Evolutionary conservation across 2,888 invertebrate genomes (phyloP).

Genomic region (Panopea generosa): DNA sequence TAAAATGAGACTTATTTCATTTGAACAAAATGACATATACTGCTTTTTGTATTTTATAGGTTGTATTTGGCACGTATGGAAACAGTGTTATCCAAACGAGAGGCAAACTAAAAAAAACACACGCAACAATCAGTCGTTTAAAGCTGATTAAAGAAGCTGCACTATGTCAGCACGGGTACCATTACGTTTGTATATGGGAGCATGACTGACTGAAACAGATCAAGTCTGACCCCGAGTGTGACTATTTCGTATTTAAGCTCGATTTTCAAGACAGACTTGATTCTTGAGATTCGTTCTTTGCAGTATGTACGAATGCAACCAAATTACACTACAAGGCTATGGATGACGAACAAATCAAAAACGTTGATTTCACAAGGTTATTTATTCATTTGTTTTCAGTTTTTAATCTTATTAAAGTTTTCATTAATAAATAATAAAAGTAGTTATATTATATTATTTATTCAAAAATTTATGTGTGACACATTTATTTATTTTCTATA

Average conservation of each 20-base stretch:
- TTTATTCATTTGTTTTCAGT: not conserved
- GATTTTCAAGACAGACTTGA: conserved; percentile 51
- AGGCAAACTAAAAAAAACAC: conserved; percentile 11
- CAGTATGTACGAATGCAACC: conserved; percentile 66
- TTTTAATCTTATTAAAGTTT: not conserved
- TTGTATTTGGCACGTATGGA: conserved; percentile 27
- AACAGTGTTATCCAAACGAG: conserved; percentile 2
- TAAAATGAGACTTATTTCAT: too few species aligned
- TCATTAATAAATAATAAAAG: too few species aligned
- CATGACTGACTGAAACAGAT: conserved; percentile 30
- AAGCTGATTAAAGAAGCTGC: not conserved
- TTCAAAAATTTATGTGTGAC: too few species aligned
- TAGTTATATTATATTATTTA: too few species aligned
- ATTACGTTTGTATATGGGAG: conserved; percentile 50
- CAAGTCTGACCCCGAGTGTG: conserved; percentile 23
- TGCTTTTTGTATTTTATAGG: conserved; percentile 20
- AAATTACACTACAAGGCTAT: conserved; percentile 58
- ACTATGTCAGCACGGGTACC: not conserved
- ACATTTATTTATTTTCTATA: too few species aligned
- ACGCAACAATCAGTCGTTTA: conserved; percentile 11
- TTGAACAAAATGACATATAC: too few species aligned
- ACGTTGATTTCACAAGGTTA: conserved; percentile 64
- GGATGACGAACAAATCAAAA: conserved; percentile 61
- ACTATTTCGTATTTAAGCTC: conserved; percentile 6
- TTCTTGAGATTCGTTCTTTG: conserved; percentile 73